Percentiles rank a stretch among this genome's conserved stretches.
phyloP scores from a whole-genome alignment of 1,140 invertebrate species.

The Drosophila burlai region DNA sequence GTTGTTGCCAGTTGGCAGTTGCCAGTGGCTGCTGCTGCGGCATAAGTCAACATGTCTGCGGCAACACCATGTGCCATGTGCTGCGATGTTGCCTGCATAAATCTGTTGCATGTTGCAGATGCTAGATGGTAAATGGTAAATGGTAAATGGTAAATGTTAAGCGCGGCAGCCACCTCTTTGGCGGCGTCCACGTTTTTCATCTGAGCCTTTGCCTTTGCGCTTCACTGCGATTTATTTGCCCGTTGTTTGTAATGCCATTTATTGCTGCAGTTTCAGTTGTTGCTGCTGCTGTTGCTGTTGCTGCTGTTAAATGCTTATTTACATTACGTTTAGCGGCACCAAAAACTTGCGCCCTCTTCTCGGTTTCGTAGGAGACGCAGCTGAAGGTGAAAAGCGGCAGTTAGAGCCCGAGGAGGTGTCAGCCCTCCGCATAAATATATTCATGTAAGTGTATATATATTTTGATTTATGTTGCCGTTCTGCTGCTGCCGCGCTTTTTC shows the following conservation, averaged over 20 bases:
- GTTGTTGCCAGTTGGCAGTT: conserved; percentile 18
- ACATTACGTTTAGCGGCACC: conserved; percentile 84
- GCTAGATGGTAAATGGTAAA: conserved; percentile 38
- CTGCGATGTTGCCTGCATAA: conserved; percentile 72
- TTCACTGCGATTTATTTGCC: conserved; percentile 80
- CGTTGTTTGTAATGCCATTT: conserved; percentile 82
- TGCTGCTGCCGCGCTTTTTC: conserved; percentile 22
- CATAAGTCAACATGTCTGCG: conserved; percentile 74
- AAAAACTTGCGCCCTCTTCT: conserved; percentile 26
- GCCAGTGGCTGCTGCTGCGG: conserved; percentile 25
- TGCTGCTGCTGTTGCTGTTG: conserved; percentile 16
- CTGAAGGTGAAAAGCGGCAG: conserved; percentile 36
- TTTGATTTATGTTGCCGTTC: conserved; percentile 72
- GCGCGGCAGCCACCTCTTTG: conserved; percentile 50
- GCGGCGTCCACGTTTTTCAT: conserved; percentile 58
- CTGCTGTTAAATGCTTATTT: conserved; percentile 83
- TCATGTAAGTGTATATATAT: conserved; percentile 41
- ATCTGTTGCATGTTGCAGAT: conserved; percentile 70
- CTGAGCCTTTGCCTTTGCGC: conserved; percentile 70
- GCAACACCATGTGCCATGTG: conserved; percentile 64
- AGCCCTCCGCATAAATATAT: conserved; percentile 11
- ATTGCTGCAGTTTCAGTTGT: conserved; percentile 48
- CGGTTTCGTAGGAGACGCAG: neutral
- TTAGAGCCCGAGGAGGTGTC: conserved; percentile 9
- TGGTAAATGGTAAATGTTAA: conserved; percentile 69